Percentiles rank a stretch among this genome's conserved stretches.
phyloP scores from a whole-genome alignment of 1,140 invertebrate genomes.

The Psix sp. region DNA sequence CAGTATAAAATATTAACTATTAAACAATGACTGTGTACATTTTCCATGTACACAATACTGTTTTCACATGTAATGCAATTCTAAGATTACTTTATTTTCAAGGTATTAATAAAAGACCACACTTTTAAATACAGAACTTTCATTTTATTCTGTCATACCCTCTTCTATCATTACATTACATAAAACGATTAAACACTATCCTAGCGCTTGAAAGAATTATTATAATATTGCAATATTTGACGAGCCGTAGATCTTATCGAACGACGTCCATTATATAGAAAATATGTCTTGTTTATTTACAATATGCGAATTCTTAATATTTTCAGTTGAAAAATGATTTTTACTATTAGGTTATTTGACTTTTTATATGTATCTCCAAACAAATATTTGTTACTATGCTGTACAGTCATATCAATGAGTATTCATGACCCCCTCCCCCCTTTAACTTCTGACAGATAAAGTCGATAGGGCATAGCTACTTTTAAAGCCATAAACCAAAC shows the following conservation, averaged over 20 bases:
- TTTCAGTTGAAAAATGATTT: slow-evolving; percentile 72
- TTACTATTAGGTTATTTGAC: slow-evolving; percentile 46
- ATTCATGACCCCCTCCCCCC: slow-evolving; percentile 56
- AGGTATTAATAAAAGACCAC: too few species aligned
- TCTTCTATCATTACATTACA: slow-evolving; percentile 77
- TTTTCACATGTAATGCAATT: too few species aligned
- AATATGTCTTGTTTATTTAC: slow-evolving; percentile 78
- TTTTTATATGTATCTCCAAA: slow-evolving; percentile 72
- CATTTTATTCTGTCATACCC: slow-evolving; percentile 77
- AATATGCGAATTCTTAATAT: slow-evolving; percentile 76
- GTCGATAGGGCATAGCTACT: slow-evolving; percentile 49
- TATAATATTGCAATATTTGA: slow-evolving; percentile 78
- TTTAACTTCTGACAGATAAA: slow-evolving; percentile 49
- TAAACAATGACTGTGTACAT: too few species aligned
- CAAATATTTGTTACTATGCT: slow-evolving; percentile 72
- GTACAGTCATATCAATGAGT: slow-evolving; percentile 75
- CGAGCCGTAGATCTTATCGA: slow-evolving; percentile 73
- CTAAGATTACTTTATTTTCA: too few species aligned
- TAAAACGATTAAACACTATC: slow-evolving; percentile 78
- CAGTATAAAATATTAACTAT: too few species aligned
- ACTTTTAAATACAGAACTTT: slow-evolving; percentile 76
- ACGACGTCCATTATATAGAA: slow-evolving; percentile 77
- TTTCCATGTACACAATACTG: too few species aligned
- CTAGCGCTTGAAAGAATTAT: slow-evolving; percentile 78
- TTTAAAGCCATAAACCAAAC: slow-evolving; percentile 59